Evolutionary conservation across 2,797 vertebrate species (phyloP), one percentile per base, ranked within the genome.

Genomic region (Aphelocoma californica): DNA sequence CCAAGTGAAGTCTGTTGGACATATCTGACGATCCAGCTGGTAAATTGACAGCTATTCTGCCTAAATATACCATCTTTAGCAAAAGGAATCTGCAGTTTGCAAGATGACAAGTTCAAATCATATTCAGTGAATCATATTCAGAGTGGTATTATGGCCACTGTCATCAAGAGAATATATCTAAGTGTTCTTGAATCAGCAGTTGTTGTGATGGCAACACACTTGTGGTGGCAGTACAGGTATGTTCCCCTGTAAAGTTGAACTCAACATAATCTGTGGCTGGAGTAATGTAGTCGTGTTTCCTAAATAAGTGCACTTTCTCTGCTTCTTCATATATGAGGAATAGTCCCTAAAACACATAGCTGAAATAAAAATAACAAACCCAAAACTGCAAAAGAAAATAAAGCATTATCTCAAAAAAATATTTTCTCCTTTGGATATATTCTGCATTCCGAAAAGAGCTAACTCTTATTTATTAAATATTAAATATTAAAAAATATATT

Each of bases 241-340:
- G 0, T 42, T 42, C 57, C 19, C 15, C 13, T 0, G 0, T 53
- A 34, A 67, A 58, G 31, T 2, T 25, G 18, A 40, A 38, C 14
- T 70, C 19, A 50, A 18, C 10, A 8, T 10, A 26, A 19, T 54
- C 18, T 26, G 24, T 9, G 80, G 14, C 34, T 65, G 16, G 15
- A 82, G 20, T 56, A 44, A 50, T 1, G 4, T 24, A 83, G 67
- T 45, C 15, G 5, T n/a, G 23, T 45, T 78, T 90, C 29, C 25
- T 48, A 82, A 87, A 56, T 15, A 75, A 75, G 14, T 45, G 8
- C 23, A 34, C 15, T 24, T 77, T 54, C 83, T 48, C 54, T 82
- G 10, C 12, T 57, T 71, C 21, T 61, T 31, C 31, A 10, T 38
- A 42, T 15, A 11, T 13, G 26, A 66, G 25, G 12, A 50, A 70